phyloP scores from a whole-genome alignment of 2,888 invertebrate genomes.

The Callimorpha dominula region DNA sequence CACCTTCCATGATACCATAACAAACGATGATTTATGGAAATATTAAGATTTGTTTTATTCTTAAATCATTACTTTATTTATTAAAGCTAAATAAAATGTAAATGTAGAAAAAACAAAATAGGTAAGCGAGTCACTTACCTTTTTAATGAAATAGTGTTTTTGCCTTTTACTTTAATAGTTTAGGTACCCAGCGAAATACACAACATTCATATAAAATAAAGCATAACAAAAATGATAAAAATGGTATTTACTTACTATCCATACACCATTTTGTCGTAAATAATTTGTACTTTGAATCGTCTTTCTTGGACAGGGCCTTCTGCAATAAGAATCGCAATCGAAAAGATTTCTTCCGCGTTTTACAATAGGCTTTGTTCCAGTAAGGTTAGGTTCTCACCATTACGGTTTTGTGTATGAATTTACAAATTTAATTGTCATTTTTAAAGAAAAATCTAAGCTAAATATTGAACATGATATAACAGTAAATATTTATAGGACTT shows the following conservation, averaged over 20 bases:
- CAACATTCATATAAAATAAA: background rate
- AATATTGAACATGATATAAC: no score
- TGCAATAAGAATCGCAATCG: background rate
- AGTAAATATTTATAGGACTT: no score
- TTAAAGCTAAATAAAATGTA: background rate
- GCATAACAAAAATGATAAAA: background rate
- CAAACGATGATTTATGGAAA: no score
- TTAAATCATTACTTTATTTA: no score
- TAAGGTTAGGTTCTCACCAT: slow-evolving; percentile 9
- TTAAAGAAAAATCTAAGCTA: background rate
- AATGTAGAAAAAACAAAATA: background rate
- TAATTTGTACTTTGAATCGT: background rate
- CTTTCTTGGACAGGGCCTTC: background rate
- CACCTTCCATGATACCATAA: no score
- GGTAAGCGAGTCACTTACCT: background rate
- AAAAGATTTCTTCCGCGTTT: background rate
- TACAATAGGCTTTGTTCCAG: background rate
- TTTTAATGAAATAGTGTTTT: no score
- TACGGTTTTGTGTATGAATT: background rate
- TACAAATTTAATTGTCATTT: background rate
- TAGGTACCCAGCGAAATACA: background rate
- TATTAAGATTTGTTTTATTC: no score
- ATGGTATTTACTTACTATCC: slow-evolving; percentile 3
- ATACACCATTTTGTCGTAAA: slow-evolving; percentile 8
- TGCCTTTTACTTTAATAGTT: background rate